Percentiles rank a stretch among this genome's conserved stretches.
Conservation (phyloP, 2,113 vertebrate species). For the Chitala chitala region DNA sequence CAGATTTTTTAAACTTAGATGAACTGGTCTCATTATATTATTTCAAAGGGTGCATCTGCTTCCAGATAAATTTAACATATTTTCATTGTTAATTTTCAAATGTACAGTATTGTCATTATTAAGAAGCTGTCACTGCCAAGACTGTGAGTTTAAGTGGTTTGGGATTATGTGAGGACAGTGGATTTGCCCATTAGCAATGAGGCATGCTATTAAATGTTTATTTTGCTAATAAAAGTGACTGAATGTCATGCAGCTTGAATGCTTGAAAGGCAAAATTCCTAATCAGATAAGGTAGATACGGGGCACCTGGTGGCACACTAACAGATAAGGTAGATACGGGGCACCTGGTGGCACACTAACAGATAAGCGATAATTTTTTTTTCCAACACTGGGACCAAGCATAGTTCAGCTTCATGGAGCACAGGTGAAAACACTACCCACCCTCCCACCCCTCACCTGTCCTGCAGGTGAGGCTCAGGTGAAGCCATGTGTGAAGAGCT, state of each 20-base stretch:
- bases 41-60: no score
- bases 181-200: background rate
- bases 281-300: no score
- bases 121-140: no score
- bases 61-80: no score
- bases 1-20: no score
- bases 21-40: no score
- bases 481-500: slow-evolving; percentile 45
- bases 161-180: background rate
- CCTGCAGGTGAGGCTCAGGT: slow-evolving; percentile 37
- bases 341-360: slow-evolving; percentile 41
- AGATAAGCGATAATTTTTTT: slow-evolving; percentile 43
- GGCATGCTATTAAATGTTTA: background rate
- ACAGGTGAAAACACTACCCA: slow-evolving; percentile 35
- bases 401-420: background rate
- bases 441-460: slow-evolving; percentile 11
- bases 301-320: slow-evolving; percentile 19
- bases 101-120: no score
- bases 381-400: background rate
- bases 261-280: no score
- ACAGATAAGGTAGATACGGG: slow-evolving; percentile 38
- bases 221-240: slow-evolving; percentile 27
- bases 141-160: background rate
- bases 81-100: no score
- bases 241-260: slow-evolving; percentile 33